phyloP scores from a whole-genome alignment of 2,888 invertebrate genomes.

The Nemotelus pantherinus region DNA sequence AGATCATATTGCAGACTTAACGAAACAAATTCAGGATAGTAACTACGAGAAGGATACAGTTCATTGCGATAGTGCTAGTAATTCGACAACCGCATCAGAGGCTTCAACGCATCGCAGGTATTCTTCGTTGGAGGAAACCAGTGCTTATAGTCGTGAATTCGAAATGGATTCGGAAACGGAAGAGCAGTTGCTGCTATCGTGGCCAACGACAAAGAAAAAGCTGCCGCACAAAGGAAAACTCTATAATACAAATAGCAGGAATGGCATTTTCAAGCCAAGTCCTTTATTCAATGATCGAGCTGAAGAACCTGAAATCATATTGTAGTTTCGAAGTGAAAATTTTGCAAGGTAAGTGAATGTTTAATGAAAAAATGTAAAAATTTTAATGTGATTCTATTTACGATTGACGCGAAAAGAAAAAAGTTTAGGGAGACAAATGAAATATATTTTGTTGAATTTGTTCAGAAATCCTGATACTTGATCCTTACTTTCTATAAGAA shows the following conservation, averaged over 20 bases:
- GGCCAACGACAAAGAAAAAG: slow-evolving; percentile 65
- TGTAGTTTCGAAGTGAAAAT: slow-evolving; percentile 34
- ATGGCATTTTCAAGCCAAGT: slow-evolving; percentile 46
- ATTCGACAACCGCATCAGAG: slow-evolving; percentile 65
- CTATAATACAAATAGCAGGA: slow-evolving; percentile 41
- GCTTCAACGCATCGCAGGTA: slow-evolving; percentile 60
- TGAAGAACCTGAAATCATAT: slow-evolving; percentile 50
- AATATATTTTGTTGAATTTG: too few species aligned
- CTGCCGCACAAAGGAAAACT: slow-evolving; percentile 50
- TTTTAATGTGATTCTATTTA: neutral
- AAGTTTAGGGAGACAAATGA: neutral
- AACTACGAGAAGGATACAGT: slow-evolving; percentile 13
- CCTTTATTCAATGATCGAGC: slow-evolving; percentile 50
- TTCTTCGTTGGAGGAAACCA: slow-evolving; percentile 61
- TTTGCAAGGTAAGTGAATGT: neutral
- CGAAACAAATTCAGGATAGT: neutral
- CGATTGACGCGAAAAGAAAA: neutral
- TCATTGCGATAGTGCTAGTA: slow-evolving; percentile 60
- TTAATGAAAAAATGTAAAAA: too few species aligned
- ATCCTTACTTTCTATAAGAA: too few species aligned
- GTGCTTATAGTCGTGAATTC: slow-evolving; percentile 58
- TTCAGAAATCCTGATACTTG: too few species aligned
- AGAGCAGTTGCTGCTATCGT: slow-evolving; percentile 68
- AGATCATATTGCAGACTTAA: slow-evolving; percentile 51
- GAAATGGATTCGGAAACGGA: slow-evolving; percentile 59